These are phyloP conservation scores for Temnothorax longispinosus DNA, from an alignment of 1,140 invertebrate species.

Conservation along the genomic window DNA sequence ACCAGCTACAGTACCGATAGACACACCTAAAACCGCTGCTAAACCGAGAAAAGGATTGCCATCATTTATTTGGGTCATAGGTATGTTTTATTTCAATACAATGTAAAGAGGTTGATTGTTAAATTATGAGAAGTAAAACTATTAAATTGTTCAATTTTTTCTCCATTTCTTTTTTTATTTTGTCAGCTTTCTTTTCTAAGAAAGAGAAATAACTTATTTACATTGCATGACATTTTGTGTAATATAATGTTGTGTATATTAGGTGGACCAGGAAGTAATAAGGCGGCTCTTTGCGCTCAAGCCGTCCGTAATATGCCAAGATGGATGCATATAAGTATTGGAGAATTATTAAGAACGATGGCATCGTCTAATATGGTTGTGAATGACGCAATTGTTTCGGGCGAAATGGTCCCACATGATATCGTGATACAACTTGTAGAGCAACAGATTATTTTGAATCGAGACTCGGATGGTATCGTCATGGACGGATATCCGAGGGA, in stretches of 20 bases:
- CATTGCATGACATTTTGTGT: neutral
- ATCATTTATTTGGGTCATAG: constrained; percentile 92
- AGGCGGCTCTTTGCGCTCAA: constrained; percentile 90
- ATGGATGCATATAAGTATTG: constrained; percentile 92
- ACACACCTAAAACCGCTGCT: constrained; percentile 77
- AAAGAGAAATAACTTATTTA: neutral
- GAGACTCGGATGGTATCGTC: constrained; percentile 90
- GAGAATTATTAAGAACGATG: constrained; percentile 89
- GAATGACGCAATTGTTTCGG: constrained; percentile 91
- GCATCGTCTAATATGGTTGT: constrained; percentile 87
- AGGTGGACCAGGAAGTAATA: constrained; percentile 93
- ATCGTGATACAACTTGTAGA: constrained; percentile 89
- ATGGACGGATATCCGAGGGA: constrained; percentile 96
- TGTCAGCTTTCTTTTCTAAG: neutral
- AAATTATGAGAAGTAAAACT: neutral
- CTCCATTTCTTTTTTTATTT: neutral
- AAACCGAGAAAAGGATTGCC: constrained; percentile 85
- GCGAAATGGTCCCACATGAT: constrained; percentile 92
- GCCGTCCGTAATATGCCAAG: constrained; percentile 89
- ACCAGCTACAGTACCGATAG: constrained; percentile 50
- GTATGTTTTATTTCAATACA: constrained; percentile 70
- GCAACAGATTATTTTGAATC: constrained; percentile 87
- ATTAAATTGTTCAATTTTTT: neutral
- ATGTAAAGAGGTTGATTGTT: neutral
- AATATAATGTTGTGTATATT: constrained; percentile 15